Conservation (phyloP, 2,888 invertebrate genomes). For the Aporophyla nigra region DNA sequence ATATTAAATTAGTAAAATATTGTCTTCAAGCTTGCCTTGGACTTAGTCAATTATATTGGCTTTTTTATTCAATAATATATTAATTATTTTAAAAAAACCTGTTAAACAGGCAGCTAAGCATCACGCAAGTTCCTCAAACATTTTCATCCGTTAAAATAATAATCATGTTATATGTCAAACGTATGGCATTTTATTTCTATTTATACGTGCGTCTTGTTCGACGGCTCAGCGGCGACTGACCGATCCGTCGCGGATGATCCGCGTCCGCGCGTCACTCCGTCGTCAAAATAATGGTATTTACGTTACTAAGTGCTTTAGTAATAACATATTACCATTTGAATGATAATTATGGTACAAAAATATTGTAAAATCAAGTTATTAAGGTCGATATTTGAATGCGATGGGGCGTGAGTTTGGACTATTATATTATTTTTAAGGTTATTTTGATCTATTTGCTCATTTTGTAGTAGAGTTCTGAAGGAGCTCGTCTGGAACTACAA, state of each 20-base stretch:
- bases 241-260: constrained; percentile 16
- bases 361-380: constrained; percentile 61
- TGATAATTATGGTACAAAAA: constrained; percentile 66
- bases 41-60: constrained; percentile 39
- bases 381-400: constrained; percentile 50
- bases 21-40: constrained; percentile 1
- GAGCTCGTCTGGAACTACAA: too few species aligned
- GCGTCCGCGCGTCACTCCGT: constrained; percentile 32
- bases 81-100: constrained; percentile 3
- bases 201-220: constrained; percentile 37
- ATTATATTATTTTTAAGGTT: constrained; percentile 28
- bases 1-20: constrained; percentile 7
- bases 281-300: constrained; percentile 49
- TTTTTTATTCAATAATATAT: constrained; percentile 26
- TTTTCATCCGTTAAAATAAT: constrained; percentile 41
- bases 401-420: constrained; percentile 42
- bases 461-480: neutral
- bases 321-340: constrained; percentile 62
- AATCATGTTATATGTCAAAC: constrained; percentile 59
- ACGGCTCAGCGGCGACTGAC: constrained; percentile 38
- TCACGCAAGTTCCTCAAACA: constrained; percentile 46
- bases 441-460: constrained; percentile 1
- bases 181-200: constrained; percentile 60
- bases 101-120: constrained; percentile 36
- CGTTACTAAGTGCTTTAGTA: constrained; percentile 63